A percentile compares a stretch with the other conserved stretches of the same genome.
phyloP scores from a whole-genome alignment of 2,888 invertebrate species.

The Eupeodes luniger region DNA sequence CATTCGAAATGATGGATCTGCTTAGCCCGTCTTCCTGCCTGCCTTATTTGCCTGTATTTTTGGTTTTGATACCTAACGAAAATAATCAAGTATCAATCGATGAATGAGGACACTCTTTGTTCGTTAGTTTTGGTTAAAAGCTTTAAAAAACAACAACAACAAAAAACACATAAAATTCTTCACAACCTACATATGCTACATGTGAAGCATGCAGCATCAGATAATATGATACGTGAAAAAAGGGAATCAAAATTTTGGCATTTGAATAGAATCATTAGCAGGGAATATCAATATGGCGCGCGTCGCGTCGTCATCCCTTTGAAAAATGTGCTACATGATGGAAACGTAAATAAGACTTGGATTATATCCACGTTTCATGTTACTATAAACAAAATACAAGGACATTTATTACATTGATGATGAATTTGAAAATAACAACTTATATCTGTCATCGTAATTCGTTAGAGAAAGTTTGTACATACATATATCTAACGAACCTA shows the following conservation, averaged over 20 bases:
- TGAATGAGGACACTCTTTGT: slow-evolving; percentile 11
- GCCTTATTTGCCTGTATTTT: neutral
- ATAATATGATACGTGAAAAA: neutral
- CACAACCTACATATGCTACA: neutral
- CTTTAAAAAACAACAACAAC: neutral
- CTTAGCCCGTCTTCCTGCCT: neutral
- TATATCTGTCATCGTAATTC: no score
- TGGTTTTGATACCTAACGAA: slow-evolving; percentile 27
- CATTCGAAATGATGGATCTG: slow-evolving; percentile 19
- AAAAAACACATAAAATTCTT: neutral
- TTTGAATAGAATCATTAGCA: neutral
- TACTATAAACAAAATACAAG: no score
- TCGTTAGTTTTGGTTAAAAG: slow-evolving; percentile 10
- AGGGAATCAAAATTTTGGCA: no score
- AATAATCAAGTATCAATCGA: slow-evolving; percentile 38
- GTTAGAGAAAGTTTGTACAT: no score
- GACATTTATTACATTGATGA: no score
- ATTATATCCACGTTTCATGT: no score
- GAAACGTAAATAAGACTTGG: no score
- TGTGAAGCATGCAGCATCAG: no score
- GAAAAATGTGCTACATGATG: no score
- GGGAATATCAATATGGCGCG: neutral
- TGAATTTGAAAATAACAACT: no score
- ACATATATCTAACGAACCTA: no score
- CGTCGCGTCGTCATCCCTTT: no score